Conservation (phyloP, 2,113 vertebrate genomes). For the Baryphthengus martii region DNA sequence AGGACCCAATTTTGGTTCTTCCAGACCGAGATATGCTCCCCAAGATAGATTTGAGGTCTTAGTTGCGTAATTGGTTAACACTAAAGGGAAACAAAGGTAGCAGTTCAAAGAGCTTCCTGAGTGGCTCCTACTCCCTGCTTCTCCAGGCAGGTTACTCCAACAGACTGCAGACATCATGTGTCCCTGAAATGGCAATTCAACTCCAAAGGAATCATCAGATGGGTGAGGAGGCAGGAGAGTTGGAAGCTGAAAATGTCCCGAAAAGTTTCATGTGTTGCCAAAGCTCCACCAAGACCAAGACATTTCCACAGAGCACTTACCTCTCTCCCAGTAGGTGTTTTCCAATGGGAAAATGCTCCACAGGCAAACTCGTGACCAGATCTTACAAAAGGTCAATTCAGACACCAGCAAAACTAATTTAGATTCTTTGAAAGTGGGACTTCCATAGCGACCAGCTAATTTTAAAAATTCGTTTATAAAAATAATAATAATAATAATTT, state of each 20-base stretch:
- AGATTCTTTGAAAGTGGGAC: neutral
- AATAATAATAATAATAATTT: neutral
- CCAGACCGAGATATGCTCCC: neutral
- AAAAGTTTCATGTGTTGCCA: neutral
- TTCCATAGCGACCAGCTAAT: neutral
- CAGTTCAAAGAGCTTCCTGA: neutral
- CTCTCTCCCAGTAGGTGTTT: neutral
- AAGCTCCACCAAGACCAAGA: neutral
- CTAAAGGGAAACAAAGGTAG: neutral
- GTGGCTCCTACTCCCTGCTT: neutral
- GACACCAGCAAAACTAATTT: neutral
- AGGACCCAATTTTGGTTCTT: neutral
- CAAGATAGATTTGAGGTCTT: neutral
- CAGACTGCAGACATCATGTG: neutral
- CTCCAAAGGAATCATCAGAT: neutral
- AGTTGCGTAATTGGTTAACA: neutral
- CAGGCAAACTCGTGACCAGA: neutral
- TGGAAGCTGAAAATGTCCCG: neutral
- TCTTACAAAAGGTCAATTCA: neutral
- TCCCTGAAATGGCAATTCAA: neutral
- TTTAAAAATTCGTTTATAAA: neutral
- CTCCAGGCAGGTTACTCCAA: neutral
- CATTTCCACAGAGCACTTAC: neutral
- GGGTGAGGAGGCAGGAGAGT: neutral
- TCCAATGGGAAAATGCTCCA: neutral